These are phyloP conservation scores for Henricia sp. DNA, from an alignment of 53 echinoderm and acorn worm genomes.

Conservation along the genomic window DNA sequence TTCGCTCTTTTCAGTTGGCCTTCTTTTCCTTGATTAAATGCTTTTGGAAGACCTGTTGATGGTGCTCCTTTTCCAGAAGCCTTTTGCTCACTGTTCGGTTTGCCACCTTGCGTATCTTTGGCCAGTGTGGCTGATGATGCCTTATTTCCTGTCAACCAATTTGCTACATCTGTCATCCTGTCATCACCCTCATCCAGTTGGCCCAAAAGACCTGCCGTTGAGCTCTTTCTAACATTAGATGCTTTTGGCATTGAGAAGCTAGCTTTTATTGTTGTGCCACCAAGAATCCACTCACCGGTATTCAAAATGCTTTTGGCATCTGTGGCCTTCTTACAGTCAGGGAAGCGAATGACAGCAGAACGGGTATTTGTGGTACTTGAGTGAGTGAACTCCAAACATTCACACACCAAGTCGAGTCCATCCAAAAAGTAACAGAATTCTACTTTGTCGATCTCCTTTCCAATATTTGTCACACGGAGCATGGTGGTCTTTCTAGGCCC, in stretches of 20 bases:
- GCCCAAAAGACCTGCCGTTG: neutral
- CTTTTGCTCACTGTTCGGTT: no score
- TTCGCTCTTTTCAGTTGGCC: no score
- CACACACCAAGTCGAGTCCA: neutral
- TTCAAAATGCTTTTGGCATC: constrained; percentile 3
- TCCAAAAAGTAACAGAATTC: constrained; percentile 21
- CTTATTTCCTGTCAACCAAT: constrained; percentile 6
- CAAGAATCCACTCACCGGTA: constrained; percentile 1
- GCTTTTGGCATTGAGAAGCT: constrained; percentile 3
- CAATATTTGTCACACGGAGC: constrained; percentile 27
- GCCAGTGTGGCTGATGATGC: no score
- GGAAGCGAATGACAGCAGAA: constrained; percentile 33
- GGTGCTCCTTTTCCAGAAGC: no score
- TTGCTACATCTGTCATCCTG: neutral
- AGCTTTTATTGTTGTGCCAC: constrained; percentile 4
- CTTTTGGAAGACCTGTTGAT: no score
- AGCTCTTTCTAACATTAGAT: neutral
- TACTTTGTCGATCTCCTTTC: neutral
- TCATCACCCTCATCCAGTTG: neutral
- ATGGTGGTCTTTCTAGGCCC: neutral
- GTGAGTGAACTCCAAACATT: constrained; percentile 9
- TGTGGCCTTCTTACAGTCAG: constrained; percentile 1
- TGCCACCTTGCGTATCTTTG: no score
- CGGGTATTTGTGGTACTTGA: neutral
- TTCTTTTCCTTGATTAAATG: no score